phyloP scores from a whole-genome alignment of 2,888 invertebrate species.

The Melikaiella ostensackeni region DNA sequence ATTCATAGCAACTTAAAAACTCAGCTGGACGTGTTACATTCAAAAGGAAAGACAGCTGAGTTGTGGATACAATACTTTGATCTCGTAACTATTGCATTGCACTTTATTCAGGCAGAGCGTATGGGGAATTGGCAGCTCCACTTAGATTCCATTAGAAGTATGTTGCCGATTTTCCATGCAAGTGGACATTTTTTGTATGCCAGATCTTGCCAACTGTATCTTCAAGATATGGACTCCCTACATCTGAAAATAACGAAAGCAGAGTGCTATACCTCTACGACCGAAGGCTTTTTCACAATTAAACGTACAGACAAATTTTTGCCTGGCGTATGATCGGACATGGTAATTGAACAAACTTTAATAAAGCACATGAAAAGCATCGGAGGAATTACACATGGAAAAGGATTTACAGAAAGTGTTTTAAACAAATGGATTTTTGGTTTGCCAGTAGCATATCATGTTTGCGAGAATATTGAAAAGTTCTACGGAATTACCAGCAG shows the following conservation, averaged over 20 bases:
- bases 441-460: slow-evolving; percentile 49
- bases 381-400: not conserved
- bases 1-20: no score
- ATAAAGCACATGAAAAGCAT: slow-evolving; percentile 1
- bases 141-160: slow-evolving; percentile 56
- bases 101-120: slow-evolving; percentile 60
- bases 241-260: slow-evolving; percentile 20
- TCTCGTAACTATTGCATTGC: slow-evolving; percentile 40
- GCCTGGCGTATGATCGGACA: not conserved
- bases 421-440: slow-evolving; percentile 47
- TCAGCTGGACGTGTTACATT: no score
- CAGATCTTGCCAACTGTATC: slow-evolving; percentile 55
- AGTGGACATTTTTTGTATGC: slow-evolving; percentile 59
- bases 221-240: slow-evolving; percentile 62
- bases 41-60: not conserved
- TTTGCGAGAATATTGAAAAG: slow-evolving; percentile 52
- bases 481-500: slow-evolving; percentile 42
- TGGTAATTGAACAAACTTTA: not conserved
- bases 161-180: slow-evolving; percentile 62
- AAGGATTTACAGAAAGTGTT: slow-evolving; percentile 32
- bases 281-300: not conserved
- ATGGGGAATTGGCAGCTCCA: slow-evolving; percentile 58
- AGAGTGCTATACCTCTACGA: not conserved
- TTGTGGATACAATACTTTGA: slow-evolving; percentile 8
- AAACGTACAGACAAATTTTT: slow-evolving; percentile 1